Base-by-base conservation (phyloP, 2,113 vertebrate genomes). In the Tricholaema leucomelas region DNA sequence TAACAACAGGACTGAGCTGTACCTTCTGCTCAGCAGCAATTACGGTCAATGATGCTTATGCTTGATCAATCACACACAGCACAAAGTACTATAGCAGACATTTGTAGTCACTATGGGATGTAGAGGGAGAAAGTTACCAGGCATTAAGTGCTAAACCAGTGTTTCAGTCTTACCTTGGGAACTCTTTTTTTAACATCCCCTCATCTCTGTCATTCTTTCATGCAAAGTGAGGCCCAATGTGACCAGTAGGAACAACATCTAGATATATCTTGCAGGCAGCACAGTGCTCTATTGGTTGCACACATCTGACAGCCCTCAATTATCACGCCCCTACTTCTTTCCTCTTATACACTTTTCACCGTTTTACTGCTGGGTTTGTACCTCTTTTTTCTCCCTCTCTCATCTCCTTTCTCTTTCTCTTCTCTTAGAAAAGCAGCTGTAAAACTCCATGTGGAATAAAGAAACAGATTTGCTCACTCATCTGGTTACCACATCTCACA, bases 251-350 rank as follows among this genome's bases (percentile, higher is more conserved):
- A 36, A 42, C 15, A 71, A 36, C 27, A 44, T n/a, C 8, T 11
- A 52, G 31, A 56, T 20, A 56, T 20, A 18, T 61, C 38, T 61
- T 38, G 28, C 46, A 81, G n/a, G 40, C n/a, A 72, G 28, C 58
- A 40, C 6, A 28, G 18, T 44, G n/a, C 31, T 67, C 31, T 67
- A 31, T 28, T 0, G 0, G 6, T 14, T 46, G n/a, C n/a, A 52
- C 5, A 5, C n/a, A 10, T 31, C 40, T 44, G 52, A 56, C 27
- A 84, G 28, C 4, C 14, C 14, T 44, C 46, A 80, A 8, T 61
- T 83, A 40, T 30, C 3, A 0, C 35, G 66, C 28, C 9, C 25
- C 16, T 36, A 42, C 54, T 67, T 60, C 31, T 77, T 69, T 60
- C 16, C 10, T 72, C 15, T 64, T 44, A 36, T 38, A 65, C 15